phyloP scores from a whole-genome alignment of 1,140 invertebrate species.

The Stegodyphus mimosarum region DNA sequence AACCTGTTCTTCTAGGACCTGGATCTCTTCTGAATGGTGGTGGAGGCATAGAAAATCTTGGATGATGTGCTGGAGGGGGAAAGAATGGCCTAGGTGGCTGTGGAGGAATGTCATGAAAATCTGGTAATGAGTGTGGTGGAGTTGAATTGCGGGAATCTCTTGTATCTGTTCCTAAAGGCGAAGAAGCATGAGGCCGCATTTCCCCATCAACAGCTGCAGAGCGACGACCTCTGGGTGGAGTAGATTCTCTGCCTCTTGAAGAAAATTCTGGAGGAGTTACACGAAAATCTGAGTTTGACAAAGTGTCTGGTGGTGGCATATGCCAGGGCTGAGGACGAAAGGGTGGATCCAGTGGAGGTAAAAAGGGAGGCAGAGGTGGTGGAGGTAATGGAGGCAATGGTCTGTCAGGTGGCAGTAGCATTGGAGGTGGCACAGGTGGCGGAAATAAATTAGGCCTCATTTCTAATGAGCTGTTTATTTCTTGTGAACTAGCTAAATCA shows the following conservation, averaged over 20 bases:
- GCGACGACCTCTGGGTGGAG: slow-evolving; percentile 33
- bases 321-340: slow-evolving; percentile 13
- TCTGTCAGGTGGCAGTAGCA: slow-evolving; percentile 41
- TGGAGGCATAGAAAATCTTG: slow-evolving; percentile 30
- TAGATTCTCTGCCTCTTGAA: neutral
- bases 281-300: slow-evolving; percentile 21
- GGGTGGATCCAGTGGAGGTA: slow-evolving; percentile 24
- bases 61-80: slow-evolving; percentile 13
- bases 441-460: neutral
- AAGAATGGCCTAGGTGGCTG: slow-evolving; percentile 29
- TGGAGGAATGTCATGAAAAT: slow-evolving; percentile 56
- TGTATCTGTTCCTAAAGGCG: neutral
- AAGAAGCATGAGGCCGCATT: slow-evolving; percentile 8
- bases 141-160: slow-evolving; percentile 46
- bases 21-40: slow-evolving; percentile 36
- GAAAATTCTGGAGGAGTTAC: slow-evolving; percentile 34
- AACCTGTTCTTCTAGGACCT: slow-evolving; percentile 32
- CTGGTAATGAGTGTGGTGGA: slow-evolving; percentile 31
- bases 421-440: slow-evolving; percentile 1
- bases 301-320: slow-evolving; percentile 9
- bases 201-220: slow-evolving; percentile 9
- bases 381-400: slow-evolving; percentile 43
- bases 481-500: slow-evolving; percentile 10
- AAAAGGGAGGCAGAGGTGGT: slow-evolving; percentile 19
- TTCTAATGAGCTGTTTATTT: slow-evolving; percentile 32